phyloP scores from a whole-genome alignment of 2,113 vertebrate genomes.

The Myotis davidii region DNA sequence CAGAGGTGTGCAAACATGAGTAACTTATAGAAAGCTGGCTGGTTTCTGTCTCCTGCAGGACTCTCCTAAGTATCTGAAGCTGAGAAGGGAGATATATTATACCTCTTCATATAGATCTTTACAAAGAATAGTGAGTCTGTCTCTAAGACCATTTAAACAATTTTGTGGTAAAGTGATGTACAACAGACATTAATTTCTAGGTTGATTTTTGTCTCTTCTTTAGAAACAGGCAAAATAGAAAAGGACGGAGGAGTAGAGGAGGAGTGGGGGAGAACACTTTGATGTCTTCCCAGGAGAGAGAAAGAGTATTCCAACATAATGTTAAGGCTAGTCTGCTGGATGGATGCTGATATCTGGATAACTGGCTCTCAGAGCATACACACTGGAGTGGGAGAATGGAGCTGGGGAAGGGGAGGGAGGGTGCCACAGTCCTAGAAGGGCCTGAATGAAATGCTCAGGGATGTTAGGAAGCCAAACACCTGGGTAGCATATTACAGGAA shows the following conservation, averaged over 20 bases:
- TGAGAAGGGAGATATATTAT: background rate
- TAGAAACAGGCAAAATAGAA: background rate
- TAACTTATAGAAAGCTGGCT: background rate
- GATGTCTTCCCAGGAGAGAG: background rate
- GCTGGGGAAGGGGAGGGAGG: rapidly evolving
- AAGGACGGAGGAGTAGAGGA: background rate
- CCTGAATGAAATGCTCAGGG: background rate
- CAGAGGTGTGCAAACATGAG: background rate
- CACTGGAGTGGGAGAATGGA: background rate
- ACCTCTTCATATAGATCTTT: background rate
- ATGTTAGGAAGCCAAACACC: background rate
- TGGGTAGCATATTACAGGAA: background rate
- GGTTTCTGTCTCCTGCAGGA: background rate
- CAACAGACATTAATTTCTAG: background rate
- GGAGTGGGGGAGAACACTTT: rapidly evolving
- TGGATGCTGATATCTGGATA: background rate
- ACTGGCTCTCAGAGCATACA: background rate
- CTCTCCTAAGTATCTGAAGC: background rate
- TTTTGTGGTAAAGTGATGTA: background rate
- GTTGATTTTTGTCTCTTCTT: background rate
- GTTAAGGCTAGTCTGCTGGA: too few species aligned
- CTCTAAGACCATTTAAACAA: background rate
- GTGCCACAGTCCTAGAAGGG: too few species aligned
- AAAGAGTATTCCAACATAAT: background rate
- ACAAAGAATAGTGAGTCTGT: background rate